phyloP scores from a whole-genome alignment of 2,797 vertebrate genomes.

The Craterocephalus amniculus region DNA sequence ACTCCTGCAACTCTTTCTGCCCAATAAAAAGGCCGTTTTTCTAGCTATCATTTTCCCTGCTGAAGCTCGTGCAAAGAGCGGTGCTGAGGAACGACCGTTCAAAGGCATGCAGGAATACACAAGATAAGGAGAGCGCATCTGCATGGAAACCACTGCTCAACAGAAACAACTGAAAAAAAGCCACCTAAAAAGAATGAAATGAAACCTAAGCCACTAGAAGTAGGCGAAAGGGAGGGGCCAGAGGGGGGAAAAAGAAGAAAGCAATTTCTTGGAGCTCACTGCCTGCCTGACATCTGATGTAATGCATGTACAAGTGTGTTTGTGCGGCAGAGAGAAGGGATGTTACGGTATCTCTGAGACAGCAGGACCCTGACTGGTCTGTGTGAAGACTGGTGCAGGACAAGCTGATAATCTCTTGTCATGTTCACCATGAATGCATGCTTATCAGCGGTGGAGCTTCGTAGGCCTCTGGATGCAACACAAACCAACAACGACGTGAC shows the following conservation, averaged over 20 bases:
- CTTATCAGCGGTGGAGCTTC: slow-evolving; percentile 67
- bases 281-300: slow-evolving; percentile 19
- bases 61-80: slow-evolving; percentile 10
- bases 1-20: slow-evolving; percentile 38
- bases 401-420: slow-evolving; percentile 66
- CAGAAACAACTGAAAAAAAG: slow-evolving; percentile 40
- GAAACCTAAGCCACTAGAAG: slow-evolving; percentile 17
- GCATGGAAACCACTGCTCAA: slow-evolving; percentile 63
- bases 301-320: slow-evolving; percentile 20
- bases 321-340: slow-evolving; percentile 13
- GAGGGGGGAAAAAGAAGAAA: not conserved
- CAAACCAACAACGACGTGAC: slow-evolving; percentile 25
- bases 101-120: slow-evolving; percentile 1
- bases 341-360: slow-evolving; percentile 61
- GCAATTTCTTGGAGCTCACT: not conserved
- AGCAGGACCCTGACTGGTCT: slow-evolving; percentile 52
- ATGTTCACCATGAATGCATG: slow-evolving; percentile 52
- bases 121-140: slow-evolving; percentile 27
- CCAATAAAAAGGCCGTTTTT: slow-evolving; percentile 61
- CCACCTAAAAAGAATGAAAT: slow-evolving; percentile 3
- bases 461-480: slow-evolving; percentile 18
- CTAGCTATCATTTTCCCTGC: slow-evolving; percentile 56
- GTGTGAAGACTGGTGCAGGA: slow-evolving; percentile 35
- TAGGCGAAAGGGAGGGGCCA: slow-evolving; percentile 10
- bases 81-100: slow-evolving; percentile 1